A percentile compares a stretch with the other conserved stretches of the same genome.
Conservation (phyloP, 1,140 invertebrate genomes). For the Homarus americanus region DNA sequence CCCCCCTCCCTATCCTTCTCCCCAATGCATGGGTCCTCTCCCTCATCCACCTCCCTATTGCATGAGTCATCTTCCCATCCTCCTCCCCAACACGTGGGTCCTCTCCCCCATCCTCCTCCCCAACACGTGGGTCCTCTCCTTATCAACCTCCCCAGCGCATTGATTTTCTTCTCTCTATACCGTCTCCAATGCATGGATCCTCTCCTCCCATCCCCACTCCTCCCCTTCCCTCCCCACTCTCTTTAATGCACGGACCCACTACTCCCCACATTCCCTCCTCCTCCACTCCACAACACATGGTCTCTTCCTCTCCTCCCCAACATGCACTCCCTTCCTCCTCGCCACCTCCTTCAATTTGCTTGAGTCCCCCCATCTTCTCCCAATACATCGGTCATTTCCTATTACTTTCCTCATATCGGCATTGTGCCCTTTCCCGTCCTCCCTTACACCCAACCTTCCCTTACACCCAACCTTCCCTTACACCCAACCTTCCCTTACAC, state of each 20-base stretch:
- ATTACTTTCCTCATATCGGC: too few relatives aligned
- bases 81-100: neutral
- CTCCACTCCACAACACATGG: neutral
- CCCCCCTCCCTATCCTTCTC: neutral
- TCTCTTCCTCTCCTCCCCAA: neutral
- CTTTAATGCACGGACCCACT: constrained; percentile 3
- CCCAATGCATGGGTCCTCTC: neutral
- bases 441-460: too few relatives aligned
- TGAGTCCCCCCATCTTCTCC: too few relatives aligned
- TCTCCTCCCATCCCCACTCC: too few relatives aligned
- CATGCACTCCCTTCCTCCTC: neutral
- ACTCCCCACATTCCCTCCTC: neutral
- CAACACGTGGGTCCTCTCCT: neutral
- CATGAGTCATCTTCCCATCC: too few relatives aligned
- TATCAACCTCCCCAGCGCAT: neutral
- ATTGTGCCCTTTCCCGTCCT: too few relatives aligned
- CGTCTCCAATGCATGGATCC: neutral
- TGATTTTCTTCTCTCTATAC: neutral
- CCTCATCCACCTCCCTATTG: neutral
- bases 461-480: too few relatives aligned
- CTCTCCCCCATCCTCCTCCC: constrained; percentile 12
- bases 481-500: too few relatives aligned
- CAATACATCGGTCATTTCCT: too few relatives aligned
- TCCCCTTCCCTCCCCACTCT: neutral
- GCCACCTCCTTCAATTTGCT: neutral